These are phyloP conservation scores for Brachionus asplanchnoidis DNA, from an alignment of 1,140 invertebrate species.

Conservation along the genomic window DNA sequence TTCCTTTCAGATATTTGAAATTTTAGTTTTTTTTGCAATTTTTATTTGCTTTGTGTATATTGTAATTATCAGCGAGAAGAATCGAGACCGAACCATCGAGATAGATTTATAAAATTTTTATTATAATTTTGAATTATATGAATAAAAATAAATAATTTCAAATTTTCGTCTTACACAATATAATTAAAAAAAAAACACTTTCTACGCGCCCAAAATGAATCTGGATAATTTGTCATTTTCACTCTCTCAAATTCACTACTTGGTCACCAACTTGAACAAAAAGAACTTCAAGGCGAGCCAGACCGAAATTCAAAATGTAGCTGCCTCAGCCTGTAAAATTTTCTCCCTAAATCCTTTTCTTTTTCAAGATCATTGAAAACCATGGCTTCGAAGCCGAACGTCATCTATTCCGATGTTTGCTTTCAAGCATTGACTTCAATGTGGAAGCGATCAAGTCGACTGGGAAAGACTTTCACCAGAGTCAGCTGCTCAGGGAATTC, in stretches of 20 bases:
- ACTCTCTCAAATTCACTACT: conserved; percentile 93
- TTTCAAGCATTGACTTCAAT: conserved; percentile 64
- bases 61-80: conserved; percentile 15
- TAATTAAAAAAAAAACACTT: not conserved
- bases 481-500: conserved; percentile 70
- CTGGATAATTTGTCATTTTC: conserved; percentile 93
- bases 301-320: conserved; percentile 73
- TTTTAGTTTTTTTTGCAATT: not conserved
- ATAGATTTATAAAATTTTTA: conserved; percentile 6
- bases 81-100: not conserved
- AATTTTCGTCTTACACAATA: conserved; percentile 4
- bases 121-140: conserved; percentile 24
- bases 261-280: conserved; percentile 87
- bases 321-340: conserved; percentile 44
- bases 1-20: not conserved
- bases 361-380: conserved; percentile 67
- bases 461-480: conserved; percentile 62
- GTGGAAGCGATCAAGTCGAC: conserved; percentile 60
- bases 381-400: conserved; percentile 79
- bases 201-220: conserved; percentile 73
- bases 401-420: conserved; percentile 78
- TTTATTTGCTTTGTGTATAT: not conserved
- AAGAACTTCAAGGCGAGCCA: conserved; percentile 83
- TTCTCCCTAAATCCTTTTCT: conserved; percentile 1
- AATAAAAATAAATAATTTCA: conserved; percentile 18